These are phyloP conservation scores for Cantharis rustica DNA, from an alignment of 2,888 invertebrate species.

Conservation along the genomic window DNA sequence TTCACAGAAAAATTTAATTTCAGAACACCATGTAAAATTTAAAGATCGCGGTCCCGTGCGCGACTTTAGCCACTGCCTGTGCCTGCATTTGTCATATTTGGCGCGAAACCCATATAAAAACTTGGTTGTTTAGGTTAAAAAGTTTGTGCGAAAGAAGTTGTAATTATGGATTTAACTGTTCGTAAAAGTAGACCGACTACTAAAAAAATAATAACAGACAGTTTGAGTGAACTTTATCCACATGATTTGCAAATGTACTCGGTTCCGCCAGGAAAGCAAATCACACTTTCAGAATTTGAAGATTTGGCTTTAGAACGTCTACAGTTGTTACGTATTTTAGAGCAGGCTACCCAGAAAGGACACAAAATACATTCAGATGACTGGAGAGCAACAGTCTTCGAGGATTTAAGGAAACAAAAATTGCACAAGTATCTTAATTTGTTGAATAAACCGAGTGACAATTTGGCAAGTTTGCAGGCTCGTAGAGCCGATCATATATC, in stretches of 20 bases:
- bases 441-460: constrained; percentile 61
- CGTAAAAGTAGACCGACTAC: constrained; percentile 1
- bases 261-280: constrained; percentile 72
- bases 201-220: constrained; percentile 35
- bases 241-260: constrained; percentile 82
- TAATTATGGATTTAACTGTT: neutral
- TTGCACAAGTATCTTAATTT: constrained; percentile 68
- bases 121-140: neutral
- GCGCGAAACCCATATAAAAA: neutral
- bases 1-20: no score
- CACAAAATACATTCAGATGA: constrained; percentile 68
- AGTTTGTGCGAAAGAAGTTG: neutral
- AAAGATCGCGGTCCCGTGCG: neutral
- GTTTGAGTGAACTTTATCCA: constrained; percentile 65
- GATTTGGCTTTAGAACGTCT: constrained; percentile 83
- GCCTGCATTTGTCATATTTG: neutral
- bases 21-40: no score
- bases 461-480: constrained; percentile 67
- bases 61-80: neutral
- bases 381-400: constrained; percentile 67
- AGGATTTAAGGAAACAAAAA: constrained; percentile 70
- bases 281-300: constrained; percentile 85
- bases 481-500: constrained; percentile 85
- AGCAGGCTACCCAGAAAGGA: constrained; percentile 71
- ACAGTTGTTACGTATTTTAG: constrained; percentile 76